phyloP scores from a whole-genome alignment of 1,140 invertebrate genomes.

The Homarus americanus region DNA sequence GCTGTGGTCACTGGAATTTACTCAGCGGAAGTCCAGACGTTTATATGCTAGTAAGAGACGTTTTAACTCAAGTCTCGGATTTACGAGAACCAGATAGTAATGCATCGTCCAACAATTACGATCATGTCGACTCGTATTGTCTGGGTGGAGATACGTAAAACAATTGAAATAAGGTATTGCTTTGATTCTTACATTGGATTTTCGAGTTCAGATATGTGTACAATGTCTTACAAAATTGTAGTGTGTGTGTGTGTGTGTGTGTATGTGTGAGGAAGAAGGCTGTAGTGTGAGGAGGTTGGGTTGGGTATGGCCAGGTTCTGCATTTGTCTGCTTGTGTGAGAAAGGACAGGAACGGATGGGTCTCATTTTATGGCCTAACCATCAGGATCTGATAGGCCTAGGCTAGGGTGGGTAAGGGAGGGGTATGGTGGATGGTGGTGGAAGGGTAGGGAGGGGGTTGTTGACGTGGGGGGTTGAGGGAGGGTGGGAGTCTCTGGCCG shows the following conservation, averaged over 20 bases:
- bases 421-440: background rate
- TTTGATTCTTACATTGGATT: too few species aligned
- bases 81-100: background rate
- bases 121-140: too few species aligned
- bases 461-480: background rate
- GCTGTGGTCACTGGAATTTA: background rate
- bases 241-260: too few species aligned
- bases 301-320: too few species aligned
- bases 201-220: too few species aligned
- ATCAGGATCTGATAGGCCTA: conserved; percentile 15
- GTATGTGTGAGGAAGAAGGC: too few species aligned
- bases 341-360: background rate
- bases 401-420: background rate
- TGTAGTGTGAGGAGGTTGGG: too few species aligned
- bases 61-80: background rate
- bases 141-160: too few species aligned
- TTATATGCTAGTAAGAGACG: background rate
- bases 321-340: background rate
- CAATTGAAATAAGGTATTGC: too few species aligned
- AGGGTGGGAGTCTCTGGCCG: background rate
- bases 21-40: background rate
- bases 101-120: background rate
- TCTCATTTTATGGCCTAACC: conserved; percentile 4
- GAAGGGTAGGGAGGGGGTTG: background rate
- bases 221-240: too few species aligned